A percentile compares a stretch with the other conserved stretches of the same genome.
phyloP scores from a whole-genome alignment of 2,797 vertebrate species.

The Periparus ater region DNA sequence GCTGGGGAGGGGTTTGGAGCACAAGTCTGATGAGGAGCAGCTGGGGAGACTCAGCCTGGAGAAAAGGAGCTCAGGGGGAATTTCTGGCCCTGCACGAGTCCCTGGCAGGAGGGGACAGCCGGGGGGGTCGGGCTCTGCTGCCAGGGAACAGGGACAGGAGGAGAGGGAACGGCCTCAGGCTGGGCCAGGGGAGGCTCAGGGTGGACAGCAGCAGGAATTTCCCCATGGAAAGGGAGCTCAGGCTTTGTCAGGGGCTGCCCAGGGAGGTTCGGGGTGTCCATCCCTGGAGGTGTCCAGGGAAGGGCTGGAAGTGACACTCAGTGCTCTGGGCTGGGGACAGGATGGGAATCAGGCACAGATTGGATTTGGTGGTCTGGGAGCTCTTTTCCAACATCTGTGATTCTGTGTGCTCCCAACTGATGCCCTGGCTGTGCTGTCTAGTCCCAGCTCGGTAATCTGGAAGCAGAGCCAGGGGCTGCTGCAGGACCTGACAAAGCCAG shows the following conservation, averaged over 20 bases:
- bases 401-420: background rate
- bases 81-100: background rate
- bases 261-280: background rate
- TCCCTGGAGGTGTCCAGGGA: too few species aligned
- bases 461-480: background rate
- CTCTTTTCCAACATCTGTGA: background rate
- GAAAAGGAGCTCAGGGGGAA: fast-evolving
- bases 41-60: background rate
- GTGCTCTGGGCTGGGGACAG: background rate
- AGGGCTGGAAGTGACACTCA: fast-evolving
- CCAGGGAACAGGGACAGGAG: background rate
- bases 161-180: background rate
- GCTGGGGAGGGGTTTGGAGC: background rate
- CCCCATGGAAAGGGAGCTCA: fast-evolving
- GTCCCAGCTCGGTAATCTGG: background rate
- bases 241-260: background rate
- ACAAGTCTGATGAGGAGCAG: too few species aligned
- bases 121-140: background rate
- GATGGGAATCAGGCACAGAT: fast-evolving
- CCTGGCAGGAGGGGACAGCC: background rate
- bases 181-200: background rate
- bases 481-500: background rate
- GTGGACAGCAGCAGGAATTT: fast-evolving
- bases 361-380: background rate
- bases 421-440: background rate